phyloP scores from a whole-genome alignment of 2,888 invertebrate genomes.

The Metacarcinus magister region DNA sequence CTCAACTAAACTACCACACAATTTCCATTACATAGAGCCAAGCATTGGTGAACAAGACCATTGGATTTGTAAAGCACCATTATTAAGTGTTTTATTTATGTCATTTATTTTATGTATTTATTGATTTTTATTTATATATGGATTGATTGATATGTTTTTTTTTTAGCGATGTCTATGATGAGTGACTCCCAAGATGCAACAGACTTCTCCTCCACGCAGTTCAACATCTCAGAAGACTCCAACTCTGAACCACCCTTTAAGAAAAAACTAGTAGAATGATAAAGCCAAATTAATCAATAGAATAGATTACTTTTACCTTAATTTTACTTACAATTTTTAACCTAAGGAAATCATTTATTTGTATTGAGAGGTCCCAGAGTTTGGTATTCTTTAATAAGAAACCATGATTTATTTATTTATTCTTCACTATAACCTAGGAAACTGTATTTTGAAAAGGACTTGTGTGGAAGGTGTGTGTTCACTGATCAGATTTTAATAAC shows the following conservation, averaged over 20 bases:
- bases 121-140: not conserved
- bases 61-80: no score
- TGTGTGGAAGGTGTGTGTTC: not conserved
- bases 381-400: not conserved
- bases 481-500: not conserved
- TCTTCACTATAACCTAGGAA: not conserved
- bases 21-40: no score
- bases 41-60: no score
- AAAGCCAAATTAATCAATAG: not conserved
- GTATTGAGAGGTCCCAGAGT: not conserved
- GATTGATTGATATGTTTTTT: not conserved
- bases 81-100: no score
- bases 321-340: not conserved
- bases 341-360: not conserved
- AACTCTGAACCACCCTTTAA: conserved; percentile 82
- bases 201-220: conserved; percentile 81
- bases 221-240: conserved; percentile 81
- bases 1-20: no score
- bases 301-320: not conserved
- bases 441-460: not conserved
- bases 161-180: conserved; percentile 81
- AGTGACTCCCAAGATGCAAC: conserved; percentile 82
- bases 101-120: no score
- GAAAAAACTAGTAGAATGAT: conserved; percentile 74
- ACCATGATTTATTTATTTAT: not conserved